Conservation (phyloP, 2,888 invertebrate species). For the Melinopterus prodromus region DNA sequence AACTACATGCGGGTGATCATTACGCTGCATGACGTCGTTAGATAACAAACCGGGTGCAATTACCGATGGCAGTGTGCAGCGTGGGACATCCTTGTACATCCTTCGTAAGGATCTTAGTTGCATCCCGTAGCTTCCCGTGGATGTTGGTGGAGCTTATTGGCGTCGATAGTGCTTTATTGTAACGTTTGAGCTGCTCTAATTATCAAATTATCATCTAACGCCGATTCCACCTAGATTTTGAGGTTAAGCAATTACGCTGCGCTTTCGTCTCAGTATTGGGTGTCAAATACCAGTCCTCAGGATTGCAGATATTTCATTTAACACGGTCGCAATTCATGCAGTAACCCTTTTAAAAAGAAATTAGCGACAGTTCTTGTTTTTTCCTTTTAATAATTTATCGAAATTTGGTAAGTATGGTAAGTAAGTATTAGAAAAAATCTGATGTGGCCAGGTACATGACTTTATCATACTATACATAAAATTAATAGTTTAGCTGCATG, state of each 20-base stretch:
- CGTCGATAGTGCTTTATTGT: not conserved
- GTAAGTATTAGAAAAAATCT: no score
- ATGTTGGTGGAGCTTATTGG: not conserved
- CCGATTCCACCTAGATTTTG: not conserved
- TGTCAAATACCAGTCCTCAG: no score
- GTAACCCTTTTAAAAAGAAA: no score
- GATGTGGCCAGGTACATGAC: no score
- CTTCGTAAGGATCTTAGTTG: not conserved
- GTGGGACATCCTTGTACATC: not conserved
- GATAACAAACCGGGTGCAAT: constrained; percentile 4
- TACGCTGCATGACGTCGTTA: not conserved
- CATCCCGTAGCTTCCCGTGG: not conserved
- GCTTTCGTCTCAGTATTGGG: no score
- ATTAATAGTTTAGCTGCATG: no score
- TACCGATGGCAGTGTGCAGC: not conserved
- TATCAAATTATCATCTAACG: not conserved
- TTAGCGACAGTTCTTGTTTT: no score
- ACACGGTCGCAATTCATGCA: no score
- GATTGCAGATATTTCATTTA: no score
- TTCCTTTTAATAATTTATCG: no score
- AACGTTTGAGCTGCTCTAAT: not conserved
- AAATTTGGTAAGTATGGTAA: no score
- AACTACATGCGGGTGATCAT: not conserved
- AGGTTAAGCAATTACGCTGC: not conserved
- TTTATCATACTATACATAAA: no score